phyloP scores from a whole-genome alignment of 2,888 invertebrate genomes.

The Papilio elwesi region DNA sequence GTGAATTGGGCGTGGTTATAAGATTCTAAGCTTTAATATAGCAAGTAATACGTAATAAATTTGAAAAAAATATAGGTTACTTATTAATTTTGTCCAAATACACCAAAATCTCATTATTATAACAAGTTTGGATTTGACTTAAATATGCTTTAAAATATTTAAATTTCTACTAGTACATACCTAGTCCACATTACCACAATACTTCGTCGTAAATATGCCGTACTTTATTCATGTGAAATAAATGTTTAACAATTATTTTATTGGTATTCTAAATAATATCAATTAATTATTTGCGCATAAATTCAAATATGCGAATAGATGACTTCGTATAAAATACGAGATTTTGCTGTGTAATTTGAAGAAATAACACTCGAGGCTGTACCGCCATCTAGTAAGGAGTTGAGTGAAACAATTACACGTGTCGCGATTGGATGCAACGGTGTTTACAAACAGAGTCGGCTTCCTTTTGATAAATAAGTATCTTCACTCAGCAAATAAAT shows the following conservation, averaged over 20 bases:
- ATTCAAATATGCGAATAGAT: no score
- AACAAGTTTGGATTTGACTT: neutral
- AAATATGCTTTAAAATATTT: neutral
- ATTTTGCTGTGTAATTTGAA: no score
- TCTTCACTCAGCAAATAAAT: conserved; percentile 42
- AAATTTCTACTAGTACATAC: neutral
- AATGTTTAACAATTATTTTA: no score
- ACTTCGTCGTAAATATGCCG: no score
- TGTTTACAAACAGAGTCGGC: conserved; percentile 43
- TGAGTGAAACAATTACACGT: conserved; percentile 44
- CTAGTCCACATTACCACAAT: neutral
- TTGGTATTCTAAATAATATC: no score
- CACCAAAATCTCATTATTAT: neutral
- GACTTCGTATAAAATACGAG: no score
- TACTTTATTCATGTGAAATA: no score
- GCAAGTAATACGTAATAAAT: no score
- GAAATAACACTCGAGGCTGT: neutral
- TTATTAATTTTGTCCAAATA: neutral
- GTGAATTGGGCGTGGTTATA: no score
- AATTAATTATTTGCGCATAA: no score
- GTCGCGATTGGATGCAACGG: conserved; percentile 34
- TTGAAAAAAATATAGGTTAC: no score
- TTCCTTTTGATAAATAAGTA: conserved; percentile 43
- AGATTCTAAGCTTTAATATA: no score
- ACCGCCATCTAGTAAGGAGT: conserved; percentile 50